Percentiles rank a stretch among this genome's conserved stretches.
phyloP scores from a whole-genome alignment of 2,797 vertebrate genomes.

The Setipinna tenuifilis region DNA sequence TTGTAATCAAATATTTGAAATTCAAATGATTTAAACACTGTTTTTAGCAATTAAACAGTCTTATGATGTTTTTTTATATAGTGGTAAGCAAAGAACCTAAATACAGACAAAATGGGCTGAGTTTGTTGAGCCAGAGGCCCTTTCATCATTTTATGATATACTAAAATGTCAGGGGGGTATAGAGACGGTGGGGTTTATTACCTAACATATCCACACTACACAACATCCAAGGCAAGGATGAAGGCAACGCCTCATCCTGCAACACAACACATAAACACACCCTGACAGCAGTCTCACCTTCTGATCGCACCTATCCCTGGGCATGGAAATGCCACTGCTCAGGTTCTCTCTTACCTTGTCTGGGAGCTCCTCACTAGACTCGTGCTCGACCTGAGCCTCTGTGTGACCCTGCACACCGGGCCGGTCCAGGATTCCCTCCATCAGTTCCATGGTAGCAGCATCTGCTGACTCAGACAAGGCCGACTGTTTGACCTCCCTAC shows the following conservation, averaged over 20 bases:
- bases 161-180: not conserved
- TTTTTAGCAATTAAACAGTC: not conserved
- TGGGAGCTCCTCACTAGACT: slow-evolving; percentile 66
- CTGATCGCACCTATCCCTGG: not conserved
- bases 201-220: not conserved
- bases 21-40: not conserved
- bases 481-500: slow-evolving; percentile 72
- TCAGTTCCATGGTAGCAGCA: slow-evolving; percentile 74
- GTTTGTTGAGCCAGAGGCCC: not conserved
- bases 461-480: slow-evolving; percentile 71
- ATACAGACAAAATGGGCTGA: not conserved
- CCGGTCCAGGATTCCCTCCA: slow-evolving; percentile 65
- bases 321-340: slow-evolving; percentile 51
- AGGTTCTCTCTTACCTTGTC: slow-evolving; percentile 79
- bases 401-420: slow-evolving; percentile 71
- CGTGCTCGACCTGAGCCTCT: slow-evolving; percentile 68
- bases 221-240: too few species aligned
- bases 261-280: slow-evolving; percentile 23
- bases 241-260: slow-evolving; percentile 15
- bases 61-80: not conserved
- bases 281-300: slow-evolving; percentile 12
- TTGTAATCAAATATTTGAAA: not conserved
- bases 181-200: too few species aligned
- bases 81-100: not conserved
- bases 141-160: not conserved